These are phyloP conservation scores for Trachelus iudaicus DNA, from an alignment of 2,888 invertebrate genomes.

Conservation along the genomic window DNA sequence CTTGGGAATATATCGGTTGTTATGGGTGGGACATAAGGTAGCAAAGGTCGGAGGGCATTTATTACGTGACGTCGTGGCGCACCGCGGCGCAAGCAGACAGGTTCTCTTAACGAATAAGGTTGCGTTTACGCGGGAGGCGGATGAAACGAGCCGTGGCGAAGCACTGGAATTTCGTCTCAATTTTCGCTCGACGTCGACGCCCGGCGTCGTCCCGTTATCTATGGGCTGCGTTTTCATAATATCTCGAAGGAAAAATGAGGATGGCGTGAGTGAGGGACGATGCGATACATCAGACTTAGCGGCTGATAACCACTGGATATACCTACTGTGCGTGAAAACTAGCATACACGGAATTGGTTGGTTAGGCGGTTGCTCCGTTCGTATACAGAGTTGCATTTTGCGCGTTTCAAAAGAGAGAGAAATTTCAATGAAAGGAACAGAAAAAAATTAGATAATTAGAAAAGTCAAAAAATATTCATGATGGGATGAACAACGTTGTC, in stretches of 20 bases:
- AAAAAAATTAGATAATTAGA: not conserved
- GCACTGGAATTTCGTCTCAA: slow-evolving; percentile 9
- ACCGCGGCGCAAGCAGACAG: not conserved
- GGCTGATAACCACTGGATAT: not conserved
- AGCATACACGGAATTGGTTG: not conserved
- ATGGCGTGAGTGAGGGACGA: slow-evolving; percentile 18
- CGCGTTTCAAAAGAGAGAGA: not conserved
- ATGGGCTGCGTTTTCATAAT: slow-evolving; percentile 13
- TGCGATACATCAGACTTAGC: slow-evolving; percentile 14
- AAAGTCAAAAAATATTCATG: not conserved
- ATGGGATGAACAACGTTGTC: not conserved
- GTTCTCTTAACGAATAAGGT: not conserved
- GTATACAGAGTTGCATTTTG: not conserved
- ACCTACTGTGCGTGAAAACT: not conserved
- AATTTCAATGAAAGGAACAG: not conserved
- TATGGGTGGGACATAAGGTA: not conserved
- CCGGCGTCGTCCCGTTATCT: slow-evolving; percentile 6
- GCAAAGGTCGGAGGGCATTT: not conserved
- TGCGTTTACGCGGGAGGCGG: not conserved
- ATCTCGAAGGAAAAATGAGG: slow-evolving; percentile 10
- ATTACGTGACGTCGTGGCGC: not conserved
- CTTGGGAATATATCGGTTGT: not conserved
- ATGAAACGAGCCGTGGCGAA: not conserved
- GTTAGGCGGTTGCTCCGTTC: not conserved
- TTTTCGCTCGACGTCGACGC: not conserved